These are phyloP conservation scores for Gymnoscelis rufifasciata DNA, from an alignment of 2,888 invertebrate genomes.

Conservation along the genomic window DNA sequence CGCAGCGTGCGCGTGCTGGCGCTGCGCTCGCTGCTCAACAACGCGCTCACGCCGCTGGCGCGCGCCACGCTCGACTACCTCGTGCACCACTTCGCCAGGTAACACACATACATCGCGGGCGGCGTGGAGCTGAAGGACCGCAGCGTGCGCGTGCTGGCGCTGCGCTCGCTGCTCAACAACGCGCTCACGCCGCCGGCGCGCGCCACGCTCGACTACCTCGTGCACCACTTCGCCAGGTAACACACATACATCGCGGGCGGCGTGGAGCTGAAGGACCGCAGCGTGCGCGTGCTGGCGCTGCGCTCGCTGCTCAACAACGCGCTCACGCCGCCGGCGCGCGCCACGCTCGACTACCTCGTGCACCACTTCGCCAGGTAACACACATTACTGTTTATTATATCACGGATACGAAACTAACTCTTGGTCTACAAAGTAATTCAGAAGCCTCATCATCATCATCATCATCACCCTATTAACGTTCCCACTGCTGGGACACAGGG, in stretches of 20 bases:
- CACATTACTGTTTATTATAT: no score
- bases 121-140: conserved; percentile 83
- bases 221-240: conserved; percentile 88
- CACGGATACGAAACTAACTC: no score
- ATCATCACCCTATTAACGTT: no score
- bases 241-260: conserved; percentile 52
- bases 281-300: conserved; percentile 90
- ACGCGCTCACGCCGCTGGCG: conserved; percentile 90
- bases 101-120: conserved; percentile 54
- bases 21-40: conserved; percentile 88
- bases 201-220: conserved; percentile 93
- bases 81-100: conserved; percentile 96
- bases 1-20: conserved; percentile 92
- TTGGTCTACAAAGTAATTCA: no score
- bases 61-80: conserved; percentile 94
- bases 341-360: conserved; percentile 94
- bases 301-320: conserved; percentile 89
- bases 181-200: conserved; percentile 91
- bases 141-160: conserved; percentile 90
- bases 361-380: conserved; percentile 95
- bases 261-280: conserved; percentile 84
- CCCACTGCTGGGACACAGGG: no score
- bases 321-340: conserved; percentile 90
- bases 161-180: conserved; percentile 88
- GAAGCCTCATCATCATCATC: no score